A percentile compares a stretch with the other conserved stretches of the same genome.
Conservation (phyloP, 1,140 invertebrate genomes). For the Amyelois transitella region DNA sequence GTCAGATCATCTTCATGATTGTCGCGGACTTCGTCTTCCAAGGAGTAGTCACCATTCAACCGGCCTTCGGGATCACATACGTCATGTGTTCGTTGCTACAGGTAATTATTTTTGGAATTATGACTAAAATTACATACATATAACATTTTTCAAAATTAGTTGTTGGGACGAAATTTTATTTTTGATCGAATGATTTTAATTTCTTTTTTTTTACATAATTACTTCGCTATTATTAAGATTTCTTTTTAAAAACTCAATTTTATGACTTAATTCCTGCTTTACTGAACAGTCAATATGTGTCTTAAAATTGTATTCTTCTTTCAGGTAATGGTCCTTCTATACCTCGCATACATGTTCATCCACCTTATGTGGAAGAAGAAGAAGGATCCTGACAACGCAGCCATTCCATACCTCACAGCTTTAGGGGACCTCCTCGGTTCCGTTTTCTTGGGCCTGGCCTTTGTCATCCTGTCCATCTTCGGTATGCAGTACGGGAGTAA, state of each 20-base stretch:
- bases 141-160: no score
- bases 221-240: no score
- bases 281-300: no score
- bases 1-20: conserved; percentile 92
- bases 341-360: conserved; percentile 90
- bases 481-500: conserved; percentile 75
- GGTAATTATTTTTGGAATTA: no score
- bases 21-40: conserved; percentile 82
- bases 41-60: conserved; percentile 63
- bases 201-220: no score
- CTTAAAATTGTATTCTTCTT: conserved; percentile 25
- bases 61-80: conserved; percentile 64
- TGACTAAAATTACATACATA: no score
- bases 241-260: no score
- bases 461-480: conserved; percentile 84
- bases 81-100: conserved; percentile 60
- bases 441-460: conserved; percentile 87
- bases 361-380: conserved; percentile 92
- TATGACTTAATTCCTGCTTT: no score
- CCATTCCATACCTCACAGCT: conserved; percentile 96
- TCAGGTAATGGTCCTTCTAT: conserved; percentile 86
- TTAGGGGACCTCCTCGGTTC: conserved; percentile 95
- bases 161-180: no score
- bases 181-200: no score
- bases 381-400: conserved; percentile 97